A percentile compares a stretch with the other conserved stretches of the same genome.
phyloP scores from a whole-genome alignment of 2,888 invertebrate species.

The Andricus quercusramuli region DNA sequence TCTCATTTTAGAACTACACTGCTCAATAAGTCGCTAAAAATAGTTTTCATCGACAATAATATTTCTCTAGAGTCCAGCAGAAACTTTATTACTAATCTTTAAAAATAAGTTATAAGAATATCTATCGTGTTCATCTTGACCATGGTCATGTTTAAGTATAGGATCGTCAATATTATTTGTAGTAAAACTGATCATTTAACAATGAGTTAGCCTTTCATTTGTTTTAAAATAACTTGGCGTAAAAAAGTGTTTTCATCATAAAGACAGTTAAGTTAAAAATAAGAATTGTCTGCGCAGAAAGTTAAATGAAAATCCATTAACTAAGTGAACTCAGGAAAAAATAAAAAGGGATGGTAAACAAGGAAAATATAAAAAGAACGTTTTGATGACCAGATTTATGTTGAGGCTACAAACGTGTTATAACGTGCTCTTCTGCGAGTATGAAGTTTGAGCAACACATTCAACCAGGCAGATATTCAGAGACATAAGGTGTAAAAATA shows the following conservation, averaged over 20 bases:
- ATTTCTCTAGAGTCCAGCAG: no score
- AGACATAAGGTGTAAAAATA: conserved; percentile 11
- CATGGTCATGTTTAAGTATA: no score
- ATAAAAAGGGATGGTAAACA: neutral
- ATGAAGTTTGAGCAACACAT: neutral
- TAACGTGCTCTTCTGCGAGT: neutral
- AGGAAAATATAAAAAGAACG: neutral
- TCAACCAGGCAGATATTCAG: neutral
- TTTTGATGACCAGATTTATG: neutral
- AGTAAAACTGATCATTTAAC: neutral
- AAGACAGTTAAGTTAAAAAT: neutral
- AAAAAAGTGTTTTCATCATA: neutral
- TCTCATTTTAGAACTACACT: no score
- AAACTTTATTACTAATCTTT: no score
- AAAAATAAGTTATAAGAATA: no score
- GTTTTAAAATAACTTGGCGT: neutral
- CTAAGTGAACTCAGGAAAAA: neutral
- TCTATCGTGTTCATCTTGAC: no score
- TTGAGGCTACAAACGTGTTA: neutral
- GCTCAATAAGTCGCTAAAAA: no score
- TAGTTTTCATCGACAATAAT: no score
- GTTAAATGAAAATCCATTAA: neutral
- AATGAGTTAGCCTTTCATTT: neutral
- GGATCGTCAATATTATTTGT: no score
- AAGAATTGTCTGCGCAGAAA: neutral